A percentile compares a stretch with the other conserved stretches of the same genome.
Conservation (phyloP, 2,888 invertebrate species). For the Scaeva pyrastri region DNA sequence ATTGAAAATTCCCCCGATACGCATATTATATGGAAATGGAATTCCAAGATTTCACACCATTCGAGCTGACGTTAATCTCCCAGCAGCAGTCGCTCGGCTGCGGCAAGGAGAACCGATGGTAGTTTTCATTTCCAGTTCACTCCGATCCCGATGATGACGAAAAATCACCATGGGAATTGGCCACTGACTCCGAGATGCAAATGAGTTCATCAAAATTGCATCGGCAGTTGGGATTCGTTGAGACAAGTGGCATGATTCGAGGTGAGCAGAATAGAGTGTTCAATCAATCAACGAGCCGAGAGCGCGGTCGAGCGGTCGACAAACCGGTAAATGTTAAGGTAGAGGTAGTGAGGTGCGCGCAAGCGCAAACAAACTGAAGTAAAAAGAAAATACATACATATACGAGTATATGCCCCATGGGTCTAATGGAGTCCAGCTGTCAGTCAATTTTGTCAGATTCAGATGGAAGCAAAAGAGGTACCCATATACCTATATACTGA, state of each 20-base stretch:
- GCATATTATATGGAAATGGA: constrained; percentile 50
- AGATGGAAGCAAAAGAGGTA: constrained; percentile 37
- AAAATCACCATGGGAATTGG: constrained; percentile 68
- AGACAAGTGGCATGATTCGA: constrained; percentile 67
- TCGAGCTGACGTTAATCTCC: constrained; percentile 66
- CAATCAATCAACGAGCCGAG: constrained; percentile 62
- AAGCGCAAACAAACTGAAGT: background rate
- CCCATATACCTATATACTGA: too few species aligned
- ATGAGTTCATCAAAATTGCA: constrained; percentile 72
- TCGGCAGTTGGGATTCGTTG: constrained; percentile 63
- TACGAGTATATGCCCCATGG: constrained; percentile 48
- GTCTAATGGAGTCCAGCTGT: constrained; percentile 70
- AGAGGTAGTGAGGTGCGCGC: constrained; percentile 46
- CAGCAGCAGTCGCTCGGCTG: constrained; percentile 46
- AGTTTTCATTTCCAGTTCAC: background rate
- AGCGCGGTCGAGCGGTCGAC: background rate
- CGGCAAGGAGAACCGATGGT: background rate
- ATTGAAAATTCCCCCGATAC: constrained; percentile 51
- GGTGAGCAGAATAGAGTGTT: constrained; percentile 60
- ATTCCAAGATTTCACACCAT: constrained; percentile 72
- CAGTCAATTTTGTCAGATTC: constrained; percentile 72
- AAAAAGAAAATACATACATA: background rate
- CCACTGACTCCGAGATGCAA: constrained; percentile 55
- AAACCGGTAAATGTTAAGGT: constrained; percentile 44
- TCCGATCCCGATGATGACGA: constrained; percentile 39